Conservation (phyloP, 1,140 invertebrate genomes). For the Drosophila arizonae region DNA sequence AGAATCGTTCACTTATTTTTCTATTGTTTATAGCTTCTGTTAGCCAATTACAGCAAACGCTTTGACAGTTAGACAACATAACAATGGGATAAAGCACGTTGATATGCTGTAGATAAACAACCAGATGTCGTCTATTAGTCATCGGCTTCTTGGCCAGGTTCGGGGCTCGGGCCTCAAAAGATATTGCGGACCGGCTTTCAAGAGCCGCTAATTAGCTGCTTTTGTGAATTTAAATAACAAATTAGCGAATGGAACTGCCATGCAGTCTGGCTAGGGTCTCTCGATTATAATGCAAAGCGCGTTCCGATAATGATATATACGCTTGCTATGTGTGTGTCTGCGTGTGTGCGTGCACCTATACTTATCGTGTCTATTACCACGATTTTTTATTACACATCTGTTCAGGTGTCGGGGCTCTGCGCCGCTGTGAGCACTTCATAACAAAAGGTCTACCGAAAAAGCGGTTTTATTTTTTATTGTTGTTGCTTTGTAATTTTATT, state of each 20-base stretch:
- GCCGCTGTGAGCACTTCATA: conserved; percentile 27
- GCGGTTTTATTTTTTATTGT: conserved; percentile 15
- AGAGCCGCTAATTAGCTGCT: conserved; percentile 43
- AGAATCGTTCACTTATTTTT: conserved; percentile 1
- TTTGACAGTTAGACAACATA: conserved; percentile 48
- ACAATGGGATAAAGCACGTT: conserved; percentile 31
- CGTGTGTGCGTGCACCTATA: conserved; percentile 18
- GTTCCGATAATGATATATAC: conserved; percentile 57
- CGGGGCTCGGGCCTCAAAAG: not conserved
- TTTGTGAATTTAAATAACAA: conserved; percentile 61
- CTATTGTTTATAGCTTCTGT: conserved; percentile 35
- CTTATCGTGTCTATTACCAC: conserved; percentile 32
- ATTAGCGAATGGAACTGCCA: conserved; percentile 70
- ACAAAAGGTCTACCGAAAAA: conserved; percentile 22
- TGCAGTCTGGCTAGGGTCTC: conserved; percentile 51
- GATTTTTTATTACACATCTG: conserved; percentile 53
- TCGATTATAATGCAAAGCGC: conserved; percentile 64
- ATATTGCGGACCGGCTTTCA: conserved; percentile 7
- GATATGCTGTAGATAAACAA: conserved; percentile 15
- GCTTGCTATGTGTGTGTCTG: not conserved
- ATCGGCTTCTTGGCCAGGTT: conserved; percentile 6
- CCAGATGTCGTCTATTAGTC: conserved; percentile 31
- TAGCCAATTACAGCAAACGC: conserved; percentile 30
- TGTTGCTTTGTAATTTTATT: conserved; percentile 12
- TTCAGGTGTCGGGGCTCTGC: conserved; percentile 51